A percentile compares a stretch with the other conserved stretches of the same genome.
Conservation (phyloP, 2,888 invertebrate species). For the Latrodectus elegans region DNA sequence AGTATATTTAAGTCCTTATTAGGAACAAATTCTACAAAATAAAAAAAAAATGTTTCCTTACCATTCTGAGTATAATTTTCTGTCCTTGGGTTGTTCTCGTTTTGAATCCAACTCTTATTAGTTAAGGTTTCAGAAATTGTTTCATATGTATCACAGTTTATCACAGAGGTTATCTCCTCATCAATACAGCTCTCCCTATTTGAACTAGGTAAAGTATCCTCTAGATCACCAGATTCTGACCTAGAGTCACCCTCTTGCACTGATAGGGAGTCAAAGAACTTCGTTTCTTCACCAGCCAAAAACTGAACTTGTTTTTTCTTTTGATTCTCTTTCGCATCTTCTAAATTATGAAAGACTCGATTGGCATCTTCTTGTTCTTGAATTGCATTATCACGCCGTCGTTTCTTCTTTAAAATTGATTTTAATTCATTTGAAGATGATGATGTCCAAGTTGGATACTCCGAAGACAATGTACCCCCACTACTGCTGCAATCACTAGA, state of each 20-base stretch:
- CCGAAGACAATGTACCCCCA: slow-evolving; percentile 58
- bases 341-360: slow-evolving; percentile 14
- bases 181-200: background rate
- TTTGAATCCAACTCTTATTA: background rate
- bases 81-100: background rate
- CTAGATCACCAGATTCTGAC: background rate
- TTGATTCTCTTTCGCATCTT: slow-evolving; percentile 35
- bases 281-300: slow-evolving; percentile 25
- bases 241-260: slow-evolving; percentile 6
- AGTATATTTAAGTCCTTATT: too few species aligned
- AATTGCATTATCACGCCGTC: slow-evolving; percentile 43
- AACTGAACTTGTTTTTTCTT: slow-evolving; percentile 67
- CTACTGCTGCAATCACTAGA: slow-evolving; percentile 66
- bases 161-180: background rate
- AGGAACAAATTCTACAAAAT: too few species aligned
- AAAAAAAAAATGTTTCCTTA: slow-evolving; percentile 1
- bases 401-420: slow-evolving; percentile 70
- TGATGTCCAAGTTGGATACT: slow-evolving; percentile 67
- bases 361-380: slow-evolving; percentile 38
- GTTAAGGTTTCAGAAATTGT: slow-evolving; percentile 17
- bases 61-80: slow-evolving; percentile 1
- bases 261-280: slow-evolving; percentile 17
- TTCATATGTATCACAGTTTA: slow-evolving; percentile 54
- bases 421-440: slow-evolving; percentile 67
- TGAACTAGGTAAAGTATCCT: background rate